phyloP scores from a whole-genome alignment of 2,888 invertebrate species.

The Hoplodrina blanda region DNA sequence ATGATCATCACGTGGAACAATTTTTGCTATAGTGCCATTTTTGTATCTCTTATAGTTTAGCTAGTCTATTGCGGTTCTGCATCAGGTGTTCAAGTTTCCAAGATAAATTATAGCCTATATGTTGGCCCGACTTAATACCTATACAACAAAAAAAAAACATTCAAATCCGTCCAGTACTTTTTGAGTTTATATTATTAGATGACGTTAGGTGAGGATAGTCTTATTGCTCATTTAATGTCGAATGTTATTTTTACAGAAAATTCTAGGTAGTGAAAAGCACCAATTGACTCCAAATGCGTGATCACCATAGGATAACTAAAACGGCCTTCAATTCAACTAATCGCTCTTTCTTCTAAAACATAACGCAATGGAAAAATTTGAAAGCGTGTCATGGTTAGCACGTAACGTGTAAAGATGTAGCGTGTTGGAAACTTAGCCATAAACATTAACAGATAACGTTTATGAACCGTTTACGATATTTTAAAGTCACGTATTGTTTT shows the following conservation, averaged over 20 bases:
- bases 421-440: constrained; percentile 45
- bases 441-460: constrained; percentile 57
- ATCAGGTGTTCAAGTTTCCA: too few relatives aligned
- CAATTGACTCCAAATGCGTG: constrained; percentile 12
- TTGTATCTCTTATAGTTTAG: too few relatives aligned
- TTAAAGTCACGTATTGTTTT: constrained; percentile 58
- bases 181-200: too few relatives aligned
- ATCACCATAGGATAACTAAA: constrained; percentile 20
- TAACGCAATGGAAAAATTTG: constrained; percentile 31
- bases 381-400: constrained; percentile 60
- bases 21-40: too few relatives aligned
- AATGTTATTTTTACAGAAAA: neutral
- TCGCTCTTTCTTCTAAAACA: constrained; percentile 20
- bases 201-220: too few relatives aligned
- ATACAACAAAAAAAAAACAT: too few relatives aligned
- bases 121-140: too few relatives aligned
- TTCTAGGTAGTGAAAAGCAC: neutral
- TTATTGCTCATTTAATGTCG: too few relatives aligned
- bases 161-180: too few relatives aligned
- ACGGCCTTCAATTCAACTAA: constrained; percentile 32
- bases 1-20: too few relatives aligned
- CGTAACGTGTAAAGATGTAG: constrained; percentile 46
- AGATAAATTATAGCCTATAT: too few relatives aligned
- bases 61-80: too few relatives aligned
- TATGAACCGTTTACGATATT: constrained; percentile 53